Conservation (phyloP, 2,888 invertebrate genomes). For the Pterostichus madidus region DNA sequence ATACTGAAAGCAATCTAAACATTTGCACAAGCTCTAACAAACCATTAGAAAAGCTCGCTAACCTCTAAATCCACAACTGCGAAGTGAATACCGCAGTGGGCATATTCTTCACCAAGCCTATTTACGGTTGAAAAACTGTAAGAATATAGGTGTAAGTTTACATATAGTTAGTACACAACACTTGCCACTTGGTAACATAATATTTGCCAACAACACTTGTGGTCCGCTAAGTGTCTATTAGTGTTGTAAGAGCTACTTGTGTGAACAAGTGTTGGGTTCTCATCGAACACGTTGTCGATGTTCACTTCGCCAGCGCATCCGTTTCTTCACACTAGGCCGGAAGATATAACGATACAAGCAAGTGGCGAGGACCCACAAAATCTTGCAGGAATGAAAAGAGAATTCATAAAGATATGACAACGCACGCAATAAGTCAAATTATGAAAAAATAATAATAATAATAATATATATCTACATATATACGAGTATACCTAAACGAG, state of each 20-base stretch:
- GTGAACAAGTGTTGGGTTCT: constrained; percentile 65
- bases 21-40: no score
- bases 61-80: constrained; percentile 15
- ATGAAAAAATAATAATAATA: no score
- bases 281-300: constrained; percentile 55
- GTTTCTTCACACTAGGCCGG: no score
- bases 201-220: constrained; percentile 68
- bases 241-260: constrained; percentile 67
- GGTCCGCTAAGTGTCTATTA: constrained; percentile 67
- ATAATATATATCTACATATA: no score
- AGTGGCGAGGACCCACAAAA: no score
- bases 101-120: constrained; percentile 25
- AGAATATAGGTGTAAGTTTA: constrained; percentile 67
- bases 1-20: no score
- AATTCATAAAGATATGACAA: no score
- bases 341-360: no score
- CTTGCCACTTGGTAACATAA: constrained; percentile 68
- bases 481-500: no score
- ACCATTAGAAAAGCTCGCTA: no score
- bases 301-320: constrained; percentile 20
- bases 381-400: no score
- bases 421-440: no score
- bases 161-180: constrained; percentile 68
- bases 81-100: background rate
- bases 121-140: constrained; percentile 15